Evolutionary conservation across 2,797 vertebrate genomes (phyloP).

Genomic region (Acrocephalus scirpaceus): DNA sequence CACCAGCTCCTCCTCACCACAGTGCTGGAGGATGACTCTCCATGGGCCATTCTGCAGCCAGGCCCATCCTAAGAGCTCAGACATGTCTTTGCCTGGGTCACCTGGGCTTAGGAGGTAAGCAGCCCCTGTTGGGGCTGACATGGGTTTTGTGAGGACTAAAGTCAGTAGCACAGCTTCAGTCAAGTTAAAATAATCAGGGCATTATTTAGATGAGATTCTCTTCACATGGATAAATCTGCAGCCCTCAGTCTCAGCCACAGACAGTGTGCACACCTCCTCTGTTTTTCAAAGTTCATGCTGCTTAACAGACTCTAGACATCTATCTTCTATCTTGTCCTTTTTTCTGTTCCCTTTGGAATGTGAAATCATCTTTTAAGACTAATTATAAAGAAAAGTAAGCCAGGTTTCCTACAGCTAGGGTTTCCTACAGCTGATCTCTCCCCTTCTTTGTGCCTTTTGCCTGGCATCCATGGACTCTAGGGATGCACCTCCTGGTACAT

Average conservation of each 20-base stretch:
- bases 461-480: not conserved
- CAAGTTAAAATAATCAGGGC: not conserved
- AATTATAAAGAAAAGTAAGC: not conserved
- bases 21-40: not conserved
- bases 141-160: not conserved
- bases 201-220: not conserved
- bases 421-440: not conserved
- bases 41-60: not conserved
- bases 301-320: not conserved
- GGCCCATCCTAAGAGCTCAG: not conserved
- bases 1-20: not conserved
- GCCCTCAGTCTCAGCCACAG: not conserved
- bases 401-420: not conserved
- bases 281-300: not conserved
- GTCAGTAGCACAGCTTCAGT: not conserved
- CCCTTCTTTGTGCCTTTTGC: not conserved
- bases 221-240: not conserved
- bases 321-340: not conserved
- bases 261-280: accelerated
- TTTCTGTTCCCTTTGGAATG: not conserved
- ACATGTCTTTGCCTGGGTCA: not conserved
- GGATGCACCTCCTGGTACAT: not conserved
- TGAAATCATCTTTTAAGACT: not conserved
- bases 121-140: not conserved
- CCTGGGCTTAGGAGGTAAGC: not conserved